Conservation (phyloP, 2,797 vertebrate genomes). For the Acanthis flammea region DNA sequence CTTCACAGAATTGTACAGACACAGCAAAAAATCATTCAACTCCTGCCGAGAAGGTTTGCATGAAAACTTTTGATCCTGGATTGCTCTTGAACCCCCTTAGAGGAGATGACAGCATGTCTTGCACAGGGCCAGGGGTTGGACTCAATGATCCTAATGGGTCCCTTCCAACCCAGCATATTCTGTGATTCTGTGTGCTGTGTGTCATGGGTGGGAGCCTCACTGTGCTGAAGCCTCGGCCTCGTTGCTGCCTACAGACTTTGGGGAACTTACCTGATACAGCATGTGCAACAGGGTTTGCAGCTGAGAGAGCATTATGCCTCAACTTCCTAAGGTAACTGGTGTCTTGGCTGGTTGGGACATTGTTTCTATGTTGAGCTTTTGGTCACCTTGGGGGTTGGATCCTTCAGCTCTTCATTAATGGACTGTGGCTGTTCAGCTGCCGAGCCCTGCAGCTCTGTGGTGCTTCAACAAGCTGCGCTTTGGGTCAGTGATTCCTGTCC, state of each 20-base stretch:
- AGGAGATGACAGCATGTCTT: neutral
- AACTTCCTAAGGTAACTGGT: neutral
- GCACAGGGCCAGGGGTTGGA: neutral
- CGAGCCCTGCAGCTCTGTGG: neutral
- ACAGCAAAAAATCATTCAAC: neutral
- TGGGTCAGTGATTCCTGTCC: neutral
- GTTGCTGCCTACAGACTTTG: neutral
- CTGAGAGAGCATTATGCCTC: neutral
- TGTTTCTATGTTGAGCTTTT: neutral
- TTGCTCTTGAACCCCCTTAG: neutral
- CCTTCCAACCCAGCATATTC: neutral
- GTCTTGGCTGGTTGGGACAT: neutral
- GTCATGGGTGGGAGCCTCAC: rapidly evolving
- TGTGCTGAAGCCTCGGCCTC: rapidly evolving
- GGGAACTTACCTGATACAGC: neutral
- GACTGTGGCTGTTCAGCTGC: neutral
- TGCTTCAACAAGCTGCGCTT: neutral
- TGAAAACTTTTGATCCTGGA: neutral
- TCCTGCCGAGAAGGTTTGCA: neutral
- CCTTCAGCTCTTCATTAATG: neutral
- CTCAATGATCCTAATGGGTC: neutral
- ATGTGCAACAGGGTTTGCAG: neutral
- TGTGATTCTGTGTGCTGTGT: neutral
- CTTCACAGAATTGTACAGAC: neutral
- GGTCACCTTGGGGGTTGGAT: neutral